Evolutionary conservation across 2,888 invertebrate genomes (phyloP).

Genomic region (Podotricha telesiphe): DNA sequence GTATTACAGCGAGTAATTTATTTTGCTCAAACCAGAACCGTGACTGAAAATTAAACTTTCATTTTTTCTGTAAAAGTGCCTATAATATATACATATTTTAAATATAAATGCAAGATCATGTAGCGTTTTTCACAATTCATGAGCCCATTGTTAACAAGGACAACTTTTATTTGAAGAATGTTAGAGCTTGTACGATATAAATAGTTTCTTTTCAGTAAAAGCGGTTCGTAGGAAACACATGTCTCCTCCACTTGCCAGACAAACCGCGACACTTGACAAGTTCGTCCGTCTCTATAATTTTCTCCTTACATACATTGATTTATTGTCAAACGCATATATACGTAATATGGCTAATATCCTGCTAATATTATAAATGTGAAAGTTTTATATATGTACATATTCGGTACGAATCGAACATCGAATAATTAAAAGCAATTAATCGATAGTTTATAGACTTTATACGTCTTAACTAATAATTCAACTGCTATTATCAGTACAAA

Average conservation of each 20-base stretch:
- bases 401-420: neutral
- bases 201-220: slow-evolving; percentile 40
- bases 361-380: slow-evolving; percentile 3
- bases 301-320: slow-evolving; percentile 17
- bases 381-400: neutral
- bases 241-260: slow-evolving; percentile 30
- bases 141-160: slow-evolving; percentile 6
- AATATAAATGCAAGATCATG: neutral
- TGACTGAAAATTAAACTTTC: slow-evolving; percentile 2
- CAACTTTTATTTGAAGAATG: slow-evolving; percentile 28
- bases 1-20: neutral
- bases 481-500: no score
- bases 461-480: no score
- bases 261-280: slow-evolving; percentile 31
- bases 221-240: slow-evolving; percentile 35
- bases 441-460: no score
- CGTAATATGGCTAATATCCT: neutral
- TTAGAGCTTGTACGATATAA: slow-evolving; percentile 29
- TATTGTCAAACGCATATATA: slow-evolving; percentile 11
- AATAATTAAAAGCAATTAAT: no score
- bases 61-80: neutral
- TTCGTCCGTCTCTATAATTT: slow-evolving; percentile 28
- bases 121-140: no score
- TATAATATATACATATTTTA: neutral
- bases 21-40: neutral